Evolutionary conservation across 2,113 vertebrate species (phyloP).

Genomic region (Nannobrachium achirus): DNA sequence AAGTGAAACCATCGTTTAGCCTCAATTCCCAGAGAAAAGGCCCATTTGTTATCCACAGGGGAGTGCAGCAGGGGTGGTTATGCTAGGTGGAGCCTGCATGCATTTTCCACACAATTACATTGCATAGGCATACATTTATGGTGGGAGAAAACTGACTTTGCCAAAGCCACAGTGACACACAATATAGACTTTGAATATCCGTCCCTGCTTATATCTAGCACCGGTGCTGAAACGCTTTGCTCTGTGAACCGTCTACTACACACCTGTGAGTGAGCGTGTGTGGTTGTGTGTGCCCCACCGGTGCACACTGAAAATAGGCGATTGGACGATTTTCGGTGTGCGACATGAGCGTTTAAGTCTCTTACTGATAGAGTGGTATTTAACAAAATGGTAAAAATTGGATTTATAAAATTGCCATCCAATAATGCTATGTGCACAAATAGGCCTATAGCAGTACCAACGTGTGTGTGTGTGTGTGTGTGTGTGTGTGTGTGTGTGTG

Average conservation of each 20-base stretch:
- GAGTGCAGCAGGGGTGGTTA: constrained; percentile 73
- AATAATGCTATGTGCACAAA: no score
- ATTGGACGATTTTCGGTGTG: no score
- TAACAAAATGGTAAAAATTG: no score
- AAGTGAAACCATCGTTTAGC: constrained; percentile 86
- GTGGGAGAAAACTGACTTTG: constrained; percentile 50
- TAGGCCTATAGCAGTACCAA: no score
- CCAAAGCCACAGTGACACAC: constrained; percentile 48
- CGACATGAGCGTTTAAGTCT: no score
- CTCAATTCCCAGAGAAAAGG: constrained; percentile 83
- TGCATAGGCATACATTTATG: constrained; percentile 70
- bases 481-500: no score
- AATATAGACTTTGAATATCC: constrained; percentile 52
- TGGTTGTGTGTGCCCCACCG: no score
- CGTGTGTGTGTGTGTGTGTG: no score
- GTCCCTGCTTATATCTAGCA: constrained; percentile 9
- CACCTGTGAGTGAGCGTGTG: neutral
- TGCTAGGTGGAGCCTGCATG: constrained; percentile 75
- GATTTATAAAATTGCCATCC: no score
- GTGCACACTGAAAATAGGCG: no score
- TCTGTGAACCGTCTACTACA: neutral
- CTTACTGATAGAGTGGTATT: no score
- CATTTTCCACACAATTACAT: constrained; percentile 79
- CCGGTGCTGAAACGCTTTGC: neutral
- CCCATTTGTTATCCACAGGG: constrained; percentile 81